A percentile compares a stretch with the other conserved stretches of the same genome.
Evolutionary conservation across 1,140 invertebrate genomes (phyloP).

Genomic region (Diplogasteroides magnus): DNA sequence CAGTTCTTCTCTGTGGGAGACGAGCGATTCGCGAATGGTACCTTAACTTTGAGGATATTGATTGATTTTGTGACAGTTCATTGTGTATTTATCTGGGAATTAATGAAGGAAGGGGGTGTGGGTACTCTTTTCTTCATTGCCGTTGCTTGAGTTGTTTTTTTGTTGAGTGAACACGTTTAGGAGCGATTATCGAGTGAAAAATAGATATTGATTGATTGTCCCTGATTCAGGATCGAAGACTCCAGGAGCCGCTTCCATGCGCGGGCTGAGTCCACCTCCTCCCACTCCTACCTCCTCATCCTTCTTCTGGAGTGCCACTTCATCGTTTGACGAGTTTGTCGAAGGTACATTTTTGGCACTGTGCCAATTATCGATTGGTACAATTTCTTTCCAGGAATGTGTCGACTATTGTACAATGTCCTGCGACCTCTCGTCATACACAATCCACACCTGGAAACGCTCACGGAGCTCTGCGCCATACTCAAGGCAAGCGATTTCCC

Average conservation of each 20-base stretch:
- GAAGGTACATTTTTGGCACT: background rate
- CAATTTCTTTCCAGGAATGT: conserved; percentile 69
- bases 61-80: too few species aligned
- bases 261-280: background rate
- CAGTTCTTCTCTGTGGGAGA: conserved; percentile 45
- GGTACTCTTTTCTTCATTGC: too few species aligned
- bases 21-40: too few species aligned
- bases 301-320: background rate
- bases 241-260: too few species aligned
- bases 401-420: conserved; percentile 82
- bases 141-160: too few species aligned
- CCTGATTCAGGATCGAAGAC: too few species aligned
- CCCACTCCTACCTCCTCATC: background rate
- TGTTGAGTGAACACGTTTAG: too few species aligned
- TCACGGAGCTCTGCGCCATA: conserved; percentile 91
- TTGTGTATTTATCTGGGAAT: too few species aligned
- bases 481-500: conserved; percentile 61
- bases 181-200: too few species aligned
- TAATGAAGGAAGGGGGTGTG: conserved; percentile 7
- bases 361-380: background rate
- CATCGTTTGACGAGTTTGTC: background rate
- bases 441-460: conserved; percentile 91
- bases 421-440: conserved; percentile 91
- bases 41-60: too few species aligned
- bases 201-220: too few species aligned